Percentiles rank a stretch among this genome's conserved stretches.
These are phyloP conservation scores for Pelochelys cantorii DNA, from an alignment of 2,797 vertebrate species.

Conservation along the genomic window DNA sequence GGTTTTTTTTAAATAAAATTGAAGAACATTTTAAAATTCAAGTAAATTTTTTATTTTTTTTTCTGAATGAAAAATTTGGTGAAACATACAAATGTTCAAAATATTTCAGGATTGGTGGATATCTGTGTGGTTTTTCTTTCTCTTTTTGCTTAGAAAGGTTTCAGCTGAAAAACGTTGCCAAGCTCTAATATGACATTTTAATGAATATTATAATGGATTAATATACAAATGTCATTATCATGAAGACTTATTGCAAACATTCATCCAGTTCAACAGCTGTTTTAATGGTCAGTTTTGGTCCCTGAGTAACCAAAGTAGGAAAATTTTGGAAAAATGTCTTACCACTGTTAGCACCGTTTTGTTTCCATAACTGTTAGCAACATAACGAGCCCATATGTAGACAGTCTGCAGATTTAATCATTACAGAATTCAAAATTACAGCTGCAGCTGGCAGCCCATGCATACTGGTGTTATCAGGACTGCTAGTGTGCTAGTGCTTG, in stretches of 20 bases:
- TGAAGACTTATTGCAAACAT: background rate
- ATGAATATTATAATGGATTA: background rate
- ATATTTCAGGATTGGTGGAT: background rate
- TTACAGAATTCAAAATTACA: background rate
- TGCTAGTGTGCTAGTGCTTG: background rate
- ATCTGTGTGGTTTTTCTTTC: background rate
- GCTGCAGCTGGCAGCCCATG: background rate
- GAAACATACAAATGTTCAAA: background rate
- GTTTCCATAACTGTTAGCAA: background rate
- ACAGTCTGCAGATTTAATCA: background rate
- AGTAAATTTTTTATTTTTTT: background rate
- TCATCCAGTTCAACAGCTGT: constrained; percentile 12
- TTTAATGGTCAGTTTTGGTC: background rate
- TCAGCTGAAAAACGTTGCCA: background rate
- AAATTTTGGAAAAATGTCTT: constrained; percentile 29
- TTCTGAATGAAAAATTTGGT: background rate
- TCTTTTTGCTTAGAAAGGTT: background rate
- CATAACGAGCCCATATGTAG: background rate
- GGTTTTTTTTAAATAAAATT: background rate
- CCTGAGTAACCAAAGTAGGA: background rate
- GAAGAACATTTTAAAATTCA: background rate
- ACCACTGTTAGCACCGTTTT: background rate
- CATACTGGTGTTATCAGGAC: background rate
- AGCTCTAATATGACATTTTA: background rate
- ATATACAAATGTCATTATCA: background rate